A percentile compares a stretch with the other conserved stretches of the same genome.
These are phyloP conservation scores for Napeogenes inachia DNA, from an alignment of 2,888 invertebrate genomes.

Conservation along the genomic window DNA sequence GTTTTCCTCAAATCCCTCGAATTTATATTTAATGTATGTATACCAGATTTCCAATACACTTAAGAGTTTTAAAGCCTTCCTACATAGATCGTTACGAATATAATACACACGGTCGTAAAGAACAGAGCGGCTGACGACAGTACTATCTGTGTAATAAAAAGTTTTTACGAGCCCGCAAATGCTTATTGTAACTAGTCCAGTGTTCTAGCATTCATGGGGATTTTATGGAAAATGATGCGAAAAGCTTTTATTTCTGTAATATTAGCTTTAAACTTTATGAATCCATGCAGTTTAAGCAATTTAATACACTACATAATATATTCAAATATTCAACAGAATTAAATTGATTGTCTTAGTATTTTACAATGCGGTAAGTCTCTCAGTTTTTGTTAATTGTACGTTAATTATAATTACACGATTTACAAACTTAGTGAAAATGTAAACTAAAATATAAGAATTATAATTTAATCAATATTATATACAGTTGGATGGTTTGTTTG, in stretches of 20 bases:
- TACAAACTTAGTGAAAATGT: too few relatives aligned
- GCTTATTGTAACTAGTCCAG: slow-evolving; percentile 34
- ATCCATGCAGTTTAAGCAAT: background rate
- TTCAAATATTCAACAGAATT: too few relatives aligned
- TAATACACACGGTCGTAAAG: slow-evolving; percentile 44
- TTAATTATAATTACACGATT: too few relatives aligned
- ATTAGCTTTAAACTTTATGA: background rate
- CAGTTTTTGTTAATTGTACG: too few relatives aligned
- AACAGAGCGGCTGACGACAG: slow-evolving; percentile 27
- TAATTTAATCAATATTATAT: background rate
- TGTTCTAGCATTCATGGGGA: slow-evolving; percentile 28
- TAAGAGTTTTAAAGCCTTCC: slow-evolving; percentile 22
- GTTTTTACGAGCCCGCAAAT: slow-evolving; percentile 31
- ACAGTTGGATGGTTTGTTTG: background rate
- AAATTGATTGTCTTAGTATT: too few relatives aligned
- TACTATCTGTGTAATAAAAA: slow-evolving; percentile 34
- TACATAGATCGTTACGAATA: slow-evolving; percentile 18
- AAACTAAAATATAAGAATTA: too few relatives aligned
- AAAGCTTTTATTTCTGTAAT: slow-evolving; percentile 11
- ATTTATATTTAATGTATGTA: slow-evolving; percentile 9
- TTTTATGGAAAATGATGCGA: slow-evolving; percentile 20
- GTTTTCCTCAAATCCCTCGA: background rate
- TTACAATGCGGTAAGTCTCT: too few relatives aligned
- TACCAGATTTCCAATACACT: slow-evolving; percentile 18
- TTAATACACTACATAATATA: background rate